Percentiles rank a stretch among this genome's conserved stretches.
phyloP scores from a whole-genome alignment of 2,113 vertebrate genomes.

The Amphilophus citrinellus region DNA sequence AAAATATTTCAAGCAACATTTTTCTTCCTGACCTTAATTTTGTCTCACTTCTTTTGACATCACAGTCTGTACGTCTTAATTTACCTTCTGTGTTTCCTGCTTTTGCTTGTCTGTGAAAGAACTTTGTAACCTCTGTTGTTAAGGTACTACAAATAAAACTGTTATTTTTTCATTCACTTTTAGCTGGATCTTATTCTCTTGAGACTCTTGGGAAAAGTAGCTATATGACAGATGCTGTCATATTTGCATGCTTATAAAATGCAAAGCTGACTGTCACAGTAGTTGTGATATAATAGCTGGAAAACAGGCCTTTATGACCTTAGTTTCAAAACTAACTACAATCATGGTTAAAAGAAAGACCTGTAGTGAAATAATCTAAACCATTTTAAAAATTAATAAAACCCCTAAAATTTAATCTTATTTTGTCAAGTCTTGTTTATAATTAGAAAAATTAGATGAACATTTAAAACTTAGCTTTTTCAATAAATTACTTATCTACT shows the following conservation, averaged over 20 bases:
- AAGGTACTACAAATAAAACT: not conserved
- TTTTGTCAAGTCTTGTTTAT: too few species aligned
- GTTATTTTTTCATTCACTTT: not conserved
- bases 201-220: not conserved
- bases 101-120: not conserved
- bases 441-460: too few species aligned
- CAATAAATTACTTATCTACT: too few species aligned
- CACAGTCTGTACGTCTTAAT: not conserved
- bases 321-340: too few species aligned
- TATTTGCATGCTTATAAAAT: not conserved
- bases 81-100: not conserved
- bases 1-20: not conserved
- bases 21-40: not conserved
- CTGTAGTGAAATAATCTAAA: too few species aligned
- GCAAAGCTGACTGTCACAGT: not conserved
- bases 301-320: too few species aligned
- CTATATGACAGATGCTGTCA: not conserved
- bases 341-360: too few species aligned
- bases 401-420: too few species aligned
- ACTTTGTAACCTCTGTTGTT: too few species aligned
- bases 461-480: too few species aligned
- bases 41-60: not conserved
- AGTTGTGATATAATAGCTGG: too few species aligned
- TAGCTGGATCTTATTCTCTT: not conserved
- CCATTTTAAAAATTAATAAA: too few species aligned